Evolutionary conservation across 1,140 invertebrate genomes (phyloP).

Genomic region (Drosophila pachea): DNA sequence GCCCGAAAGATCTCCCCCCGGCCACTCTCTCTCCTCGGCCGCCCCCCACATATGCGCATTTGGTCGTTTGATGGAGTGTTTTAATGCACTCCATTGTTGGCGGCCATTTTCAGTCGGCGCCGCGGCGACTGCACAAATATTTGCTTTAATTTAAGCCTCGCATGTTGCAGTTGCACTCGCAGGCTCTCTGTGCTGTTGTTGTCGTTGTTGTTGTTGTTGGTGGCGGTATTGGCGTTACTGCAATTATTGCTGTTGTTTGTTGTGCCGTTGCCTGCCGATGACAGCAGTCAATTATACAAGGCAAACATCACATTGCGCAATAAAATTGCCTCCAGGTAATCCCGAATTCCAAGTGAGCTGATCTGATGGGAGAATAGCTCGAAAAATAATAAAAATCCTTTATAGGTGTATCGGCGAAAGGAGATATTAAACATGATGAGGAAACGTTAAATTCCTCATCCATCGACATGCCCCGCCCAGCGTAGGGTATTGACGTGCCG

Average conservation of each 20-base stretch:
- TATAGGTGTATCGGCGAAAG: too few species aligned
- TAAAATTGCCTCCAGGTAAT: background rate
- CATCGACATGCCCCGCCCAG: background rate
- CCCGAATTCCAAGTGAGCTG: constrained; percentile 10
- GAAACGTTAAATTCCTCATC: too few species aligned
- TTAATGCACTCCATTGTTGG: constrained; percentile 75
- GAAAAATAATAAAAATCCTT: too few species aligned
- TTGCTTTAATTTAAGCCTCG: constrained; percentile 74
- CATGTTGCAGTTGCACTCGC: constrained; percentile 66
- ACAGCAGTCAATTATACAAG: constrained; percentile 44
- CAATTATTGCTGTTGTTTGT: constrained; percentile 17
- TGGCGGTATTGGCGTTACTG: constrained; percentile 13
- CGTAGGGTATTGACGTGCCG: constrained; percentile 12
- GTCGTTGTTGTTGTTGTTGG: constrained; percentile 8
- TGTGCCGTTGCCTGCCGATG: constrained; percentile 11
- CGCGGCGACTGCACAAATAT: constrained; percentile 68
- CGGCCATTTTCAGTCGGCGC: constrained; percentile 57
- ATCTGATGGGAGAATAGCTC: background rate
- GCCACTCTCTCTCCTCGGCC: background rate
- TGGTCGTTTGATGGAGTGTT: constrained; percentile 64
- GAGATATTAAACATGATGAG: too few species aligned
- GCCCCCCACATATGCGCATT: background rate
- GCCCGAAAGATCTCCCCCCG: too few species aligned
- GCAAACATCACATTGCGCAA: constrained; percentile 39
- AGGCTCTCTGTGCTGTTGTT: constrained; percentile 18